Conservation (phyloP, 2,797 vertebrate species). For the Acrossocheilus fasciatus region DNA sequence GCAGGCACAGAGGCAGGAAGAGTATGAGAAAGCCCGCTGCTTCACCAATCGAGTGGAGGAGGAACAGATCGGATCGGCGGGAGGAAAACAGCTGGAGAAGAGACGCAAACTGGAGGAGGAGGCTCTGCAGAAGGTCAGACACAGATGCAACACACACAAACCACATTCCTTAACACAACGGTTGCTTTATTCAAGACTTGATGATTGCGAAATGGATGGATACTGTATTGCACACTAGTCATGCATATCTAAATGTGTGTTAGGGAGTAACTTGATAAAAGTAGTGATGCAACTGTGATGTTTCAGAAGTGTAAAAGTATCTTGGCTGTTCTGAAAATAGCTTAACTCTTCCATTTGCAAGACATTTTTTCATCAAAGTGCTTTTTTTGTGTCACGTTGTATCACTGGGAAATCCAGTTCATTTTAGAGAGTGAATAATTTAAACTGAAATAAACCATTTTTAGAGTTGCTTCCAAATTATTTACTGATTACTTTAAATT, state of each 20-base stretch:
- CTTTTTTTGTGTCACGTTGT: not conserved
- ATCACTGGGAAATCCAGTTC: not conserved
- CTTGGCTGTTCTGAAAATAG: not conserved
- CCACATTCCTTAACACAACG: conserved; percentile 6
- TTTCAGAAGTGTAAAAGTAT: not conserved
- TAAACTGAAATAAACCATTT: not conserved
- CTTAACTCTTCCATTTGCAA: not conserved
- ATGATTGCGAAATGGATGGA: not conserved
- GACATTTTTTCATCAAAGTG: not conserved
- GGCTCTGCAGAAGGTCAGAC: conserved; percentile 90
- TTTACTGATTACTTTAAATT: not conserved
- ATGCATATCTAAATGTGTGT: not conserved
- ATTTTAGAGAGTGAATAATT: not conserved
- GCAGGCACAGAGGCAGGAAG: conserved; percentile 91
- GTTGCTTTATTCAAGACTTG: not conserved
- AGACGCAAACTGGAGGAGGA: conserved; percentile 92
- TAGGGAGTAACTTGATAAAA: not conserved
- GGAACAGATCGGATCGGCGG: conserved; percentile 80
- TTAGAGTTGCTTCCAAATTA: not conserved
- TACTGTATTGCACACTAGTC: not conserved
- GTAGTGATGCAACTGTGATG: not conserved
- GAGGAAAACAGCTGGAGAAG: conserved; percentile 90
- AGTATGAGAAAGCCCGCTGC: conserved; percentile 92
- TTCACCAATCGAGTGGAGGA: conserved; percentile 91
- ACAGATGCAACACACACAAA: conserved; percentile 6